phyloP scores from a whole-genome alignment of 2,113 vertebrate genomes.

The Bettongia penicillata region DNA sequence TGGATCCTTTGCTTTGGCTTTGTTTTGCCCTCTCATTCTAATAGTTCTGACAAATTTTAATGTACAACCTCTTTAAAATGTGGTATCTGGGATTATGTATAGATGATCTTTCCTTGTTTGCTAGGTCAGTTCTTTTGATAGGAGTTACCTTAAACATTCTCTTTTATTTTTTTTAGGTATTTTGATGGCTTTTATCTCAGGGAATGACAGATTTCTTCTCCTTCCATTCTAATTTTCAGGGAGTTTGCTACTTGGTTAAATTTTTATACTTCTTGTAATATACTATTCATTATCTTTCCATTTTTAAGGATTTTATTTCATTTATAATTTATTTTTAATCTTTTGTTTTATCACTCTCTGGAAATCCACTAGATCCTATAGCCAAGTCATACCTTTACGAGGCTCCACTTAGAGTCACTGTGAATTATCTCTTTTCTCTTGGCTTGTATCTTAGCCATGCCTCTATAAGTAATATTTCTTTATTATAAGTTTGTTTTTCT shows the following conservation, averaged over 20 bases:
- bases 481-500: background rate
- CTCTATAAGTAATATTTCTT: background rate
- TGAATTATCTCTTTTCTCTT: background rate
- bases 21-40: background rate
- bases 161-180: background rate
- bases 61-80: background rate
- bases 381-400: background rate
- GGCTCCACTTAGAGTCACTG: background rate
- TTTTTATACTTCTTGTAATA: background rate
- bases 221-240: background rate
- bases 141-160: background rate
- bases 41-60: background rate
- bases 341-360: background rate
- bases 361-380: background rate
- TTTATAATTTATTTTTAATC: background rate
- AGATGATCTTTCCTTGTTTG: background rate
- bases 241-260: background rate
- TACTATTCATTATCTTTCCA: background rate
- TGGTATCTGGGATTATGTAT: background rate
- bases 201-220: background rate
- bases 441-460: background rate
- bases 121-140: background rate
- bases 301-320: background rate
- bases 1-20: no score
- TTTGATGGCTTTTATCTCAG: background rate